Evolutionary conservation across 2,888 invertebrate genomes (phyloP).

Genomic region (Eudasyphora cyanicolor): DNA sequence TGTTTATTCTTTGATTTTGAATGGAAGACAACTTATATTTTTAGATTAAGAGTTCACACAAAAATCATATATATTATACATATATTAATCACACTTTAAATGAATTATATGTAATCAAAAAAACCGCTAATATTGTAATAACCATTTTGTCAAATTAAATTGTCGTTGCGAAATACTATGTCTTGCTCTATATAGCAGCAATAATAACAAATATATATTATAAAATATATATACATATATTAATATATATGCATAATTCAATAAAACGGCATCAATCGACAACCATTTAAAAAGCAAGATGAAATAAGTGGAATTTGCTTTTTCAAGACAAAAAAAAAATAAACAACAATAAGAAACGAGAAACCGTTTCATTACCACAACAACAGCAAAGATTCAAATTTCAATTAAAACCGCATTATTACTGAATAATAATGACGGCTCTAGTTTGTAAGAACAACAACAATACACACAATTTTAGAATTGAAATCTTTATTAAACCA

Average conservation of each 20-base stretch:
- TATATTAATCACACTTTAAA: background rate
- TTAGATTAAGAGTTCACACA: background rate
- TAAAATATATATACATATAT: too few relatives aligned
- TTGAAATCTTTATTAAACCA: background rate
- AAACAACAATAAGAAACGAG: background rate
- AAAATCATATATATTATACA: background rate
- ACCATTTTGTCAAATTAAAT: background rate
- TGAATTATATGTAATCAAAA: background rate
- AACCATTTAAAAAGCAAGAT: background rate
- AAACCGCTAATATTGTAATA: background rate
- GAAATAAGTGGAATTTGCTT: constrained; percentile 1
- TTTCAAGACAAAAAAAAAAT: background rate
- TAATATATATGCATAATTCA: too few relatives aligned
- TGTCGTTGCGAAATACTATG: too few relatives aligned
- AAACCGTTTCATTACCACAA: constrained; percentile 1
- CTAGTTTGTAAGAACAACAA: background rate
- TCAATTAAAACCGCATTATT: constrained; percentile 7
- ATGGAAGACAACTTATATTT: background rate
- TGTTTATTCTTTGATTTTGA: background rate
- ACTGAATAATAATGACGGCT: background rate
- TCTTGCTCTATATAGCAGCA: too few relatives aligned
- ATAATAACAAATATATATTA: too few relatives aligned
- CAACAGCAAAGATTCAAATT: background rate
- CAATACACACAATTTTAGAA: background rate
- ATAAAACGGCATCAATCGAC: background rate